Conservation (phyloP, 2,797 vertebrate species). For the Capromys pilorides region DNA sequence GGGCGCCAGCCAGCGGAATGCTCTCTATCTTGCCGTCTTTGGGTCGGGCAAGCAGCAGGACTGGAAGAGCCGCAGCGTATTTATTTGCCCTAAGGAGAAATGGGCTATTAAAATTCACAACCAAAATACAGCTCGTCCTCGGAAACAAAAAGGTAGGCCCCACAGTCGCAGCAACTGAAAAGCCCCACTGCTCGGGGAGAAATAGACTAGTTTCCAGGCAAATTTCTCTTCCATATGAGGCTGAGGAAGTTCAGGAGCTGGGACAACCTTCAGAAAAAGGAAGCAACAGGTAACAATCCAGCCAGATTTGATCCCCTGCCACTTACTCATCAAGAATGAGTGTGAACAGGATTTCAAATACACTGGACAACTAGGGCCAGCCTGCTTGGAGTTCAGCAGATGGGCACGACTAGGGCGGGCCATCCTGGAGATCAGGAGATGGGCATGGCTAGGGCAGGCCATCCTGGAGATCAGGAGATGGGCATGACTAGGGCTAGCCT, state of each 20-base stretch:
- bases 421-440: too few relatives aligned
- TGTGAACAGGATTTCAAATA: constrained; percentile 8
- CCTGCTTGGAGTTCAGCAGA: neutral
- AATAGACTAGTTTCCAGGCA: neutral
- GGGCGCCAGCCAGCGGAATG: constrained; percentile 80
- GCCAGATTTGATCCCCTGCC: neutral
- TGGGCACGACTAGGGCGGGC: too few relatives aligned
- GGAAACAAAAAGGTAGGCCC: constrained; percentile 50
- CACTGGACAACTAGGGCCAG: neutral
- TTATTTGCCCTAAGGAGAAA: constrained; percentile 87
- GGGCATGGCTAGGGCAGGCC: too few relatives aligned
- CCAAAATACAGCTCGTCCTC: constrained; percentile 24
- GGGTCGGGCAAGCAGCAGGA: constrained; percentile 87
- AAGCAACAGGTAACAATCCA: constrained; percentile 39
- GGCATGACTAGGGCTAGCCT: too few relatives aligned
- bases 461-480: too few relatives aligned
- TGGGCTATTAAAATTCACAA: constrained; percentile 48
- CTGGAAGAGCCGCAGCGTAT: constrained; percentile 86
- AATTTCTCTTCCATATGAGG: neutral
- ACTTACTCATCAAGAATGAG: neutral
- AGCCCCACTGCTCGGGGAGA: neutral
- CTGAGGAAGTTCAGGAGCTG: neutral
- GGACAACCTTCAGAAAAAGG: constrained; percentile 13
- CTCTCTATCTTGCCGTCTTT: constrained; percentile 78
- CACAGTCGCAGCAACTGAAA: neutral